Conservation (phyloP, 2,113 vertebrate species). For the Thunnus maccoyii region DNA sequence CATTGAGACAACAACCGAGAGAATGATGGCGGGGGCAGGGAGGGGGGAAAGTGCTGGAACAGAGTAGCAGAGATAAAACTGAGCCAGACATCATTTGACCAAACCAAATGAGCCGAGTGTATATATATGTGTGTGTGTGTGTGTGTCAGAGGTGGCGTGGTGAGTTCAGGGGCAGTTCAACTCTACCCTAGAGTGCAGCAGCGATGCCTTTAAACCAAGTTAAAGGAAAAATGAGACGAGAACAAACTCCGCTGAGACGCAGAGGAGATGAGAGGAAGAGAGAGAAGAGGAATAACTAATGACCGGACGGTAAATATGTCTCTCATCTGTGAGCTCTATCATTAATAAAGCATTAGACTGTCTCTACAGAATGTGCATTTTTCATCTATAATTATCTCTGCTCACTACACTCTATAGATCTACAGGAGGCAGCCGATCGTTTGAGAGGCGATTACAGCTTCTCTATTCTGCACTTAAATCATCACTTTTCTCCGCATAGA, state of each 20-base stretch:
- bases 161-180: conserved; percentile 69
- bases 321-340: conserved; percentile 38
- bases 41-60: neutral
- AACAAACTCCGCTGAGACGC: conserved; percentile 32
- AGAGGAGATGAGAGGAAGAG: neutral
- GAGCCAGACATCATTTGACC: conserved; percentile 16
- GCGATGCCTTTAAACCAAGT: conserved; percentile 24
- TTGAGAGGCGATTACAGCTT: conserved; percentile 13
- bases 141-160: conserved; percentile 23
- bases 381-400: conserved; percentile 38
- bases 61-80: neutral
- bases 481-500: neutral
- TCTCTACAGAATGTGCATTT: conserved; percentile 33
- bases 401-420: neutral
- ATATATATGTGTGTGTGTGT: conserved; percentile 17
- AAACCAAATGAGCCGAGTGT: conserved; percentile 9
- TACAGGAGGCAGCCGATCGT: neutral
- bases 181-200: conserved; percentile 47
- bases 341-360: conserved; percentile 60
- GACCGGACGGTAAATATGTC: conserved; percentile 33
- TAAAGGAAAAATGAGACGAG: conserved; percentile 10
- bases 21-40: neutral
- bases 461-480: neutral
- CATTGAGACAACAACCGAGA: conserved; percentile 29
- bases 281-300: conserved; percentile 37